Base-by-base conservation (phyloP, 2,888 invertebrate species). In the Zele albiditarsus region DNA sequence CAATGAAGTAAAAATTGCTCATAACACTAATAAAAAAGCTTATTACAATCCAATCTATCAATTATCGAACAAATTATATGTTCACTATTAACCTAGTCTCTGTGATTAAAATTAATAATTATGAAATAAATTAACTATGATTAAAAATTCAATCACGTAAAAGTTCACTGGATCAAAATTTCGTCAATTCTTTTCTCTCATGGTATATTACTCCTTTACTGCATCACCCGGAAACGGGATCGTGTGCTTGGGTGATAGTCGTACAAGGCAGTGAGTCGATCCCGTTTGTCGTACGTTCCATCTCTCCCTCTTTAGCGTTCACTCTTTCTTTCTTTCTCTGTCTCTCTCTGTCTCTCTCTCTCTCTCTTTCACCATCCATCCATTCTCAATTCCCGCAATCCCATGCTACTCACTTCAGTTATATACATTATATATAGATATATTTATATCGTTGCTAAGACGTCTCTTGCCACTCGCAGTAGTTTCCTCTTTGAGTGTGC, bases 251-350 rank as follows among this genome's bases (percentile, higher is more conserved):
- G 23, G 27, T 27, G 71, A 71, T 71, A 71, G 71, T 71, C 71
- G 27, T 60, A 31, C 28, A 31, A 16, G 63, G 16, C 27, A 71
- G 46, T 16, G 27, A 70, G 46, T 62, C 71, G 71, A 71, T 71
- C 71, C 71, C 71, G 71, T 71, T 71, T 71, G 70, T 71, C 71
- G 62, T 71, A 62, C 46, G 53, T 53, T 53, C 20, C 53, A n/a
- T 53, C 20, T 1, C 8, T 53, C n/a, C 53, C 20, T 46, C 46
- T 46, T 5, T 46, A 46, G 46, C 23, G n/a, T 53, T 53, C 10
- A 20, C 8, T n/a, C 20, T 53, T 53, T 53, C 12, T 10, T 42
- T 42, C 42, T 42, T 42, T 42, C 12, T 10, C 12, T 33, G 8
- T 33, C 33, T n/a, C 46, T n/a, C 46, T n/a, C 46, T 46, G 16